Evolutionary conservation across 2,113 vertebrate species (phyloP), one percentile per base, ranked within the genome.

Genomic region (Ahaetulla prasina): DNA sequence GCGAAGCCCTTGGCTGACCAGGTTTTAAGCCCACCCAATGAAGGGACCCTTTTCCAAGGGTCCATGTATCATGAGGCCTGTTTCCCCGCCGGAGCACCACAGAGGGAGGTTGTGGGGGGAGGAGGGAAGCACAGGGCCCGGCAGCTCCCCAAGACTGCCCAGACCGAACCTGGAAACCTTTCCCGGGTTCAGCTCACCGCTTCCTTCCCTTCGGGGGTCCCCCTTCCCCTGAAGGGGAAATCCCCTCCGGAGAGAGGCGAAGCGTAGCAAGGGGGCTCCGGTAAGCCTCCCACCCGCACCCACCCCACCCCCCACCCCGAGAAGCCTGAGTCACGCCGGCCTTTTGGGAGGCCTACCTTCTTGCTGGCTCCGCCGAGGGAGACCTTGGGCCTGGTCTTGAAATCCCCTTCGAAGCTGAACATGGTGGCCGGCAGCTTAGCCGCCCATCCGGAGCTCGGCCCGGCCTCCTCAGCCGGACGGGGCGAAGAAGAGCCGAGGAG

Each of bases 321-420:
- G 63, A 93, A 91, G 50, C 95, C 96, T 96, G 55, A 95, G 96
- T 96, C 96, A 97, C 94, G 89, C 94, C 90, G 57, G 94, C 94
- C 87, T 87, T 68, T 60, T 0, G 91, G 39, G 84, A 53, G 30
- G 16, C 97, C 96, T 96, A 99, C 99, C 98, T 99, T 99, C 97
- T 98, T 97, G 94, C 99, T 99, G 39, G 99, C 99, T 97, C 99
- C 99, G 93, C 99, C 98, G 91, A 99, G 98, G 88, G 99, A 99
- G 92, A 99, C 99, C 96, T 99, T 99, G 97, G 99, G 99, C 97
- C 98, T 98, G 95, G 99, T 99, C 96, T 99, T 99, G 98, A 99
- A 99, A 93, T 99, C 99, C 95, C 99, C 99, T 97, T 99, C 99
- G 95, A 99, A 99, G 97, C 99, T 99, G 95, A 99, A 99, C 99